Percentiles rank a stretch among this genome's conserved stretches.
phyloP scores from a whole-genome alignment of 2,888 invertebrate genomes.

The Zaprionus obscuricornis region DNA sequence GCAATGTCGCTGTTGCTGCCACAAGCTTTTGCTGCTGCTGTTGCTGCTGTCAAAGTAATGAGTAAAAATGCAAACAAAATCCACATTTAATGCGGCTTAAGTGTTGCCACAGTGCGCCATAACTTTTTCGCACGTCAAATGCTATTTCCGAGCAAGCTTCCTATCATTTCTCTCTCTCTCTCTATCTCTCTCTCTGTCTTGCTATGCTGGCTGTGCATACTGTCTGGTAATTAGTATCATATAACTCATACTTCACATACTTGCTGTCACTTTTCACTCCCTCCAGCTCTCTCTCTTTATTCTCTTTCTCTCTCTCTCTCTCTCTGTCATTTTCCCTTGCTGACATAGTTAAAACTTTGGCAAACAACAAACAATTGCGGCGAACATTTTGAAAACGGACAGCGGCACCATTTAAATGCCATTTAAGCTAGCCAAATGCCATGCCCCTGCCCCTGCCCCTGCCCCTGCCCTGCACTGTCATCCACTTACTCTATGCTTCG shows the following conservation, averaged over 20 bases:
- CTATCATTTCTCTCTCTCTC: background rate
- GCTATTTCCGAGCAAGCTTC: background rate
- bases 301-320: too few relatives aligned
- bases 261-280: too few relatives aligned
- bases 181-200: background rate
- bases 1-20: conserved; percentile 6
- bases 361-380: background rate
- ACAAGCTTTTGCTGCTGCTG: background rate
- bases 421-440: conserved; percentile 42
- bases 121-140: conserved; percentile 34
- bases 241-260: conserved; percentile 11
- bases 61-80: conserved; percentile 67
- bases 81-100: conserved; percentile 67
- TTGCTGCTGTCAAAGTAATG: conserved; percentile 29
- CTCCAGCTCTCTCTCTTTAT: too few relatives aligned
- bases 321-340: too few relatives aligned
- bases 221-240: conserved; percentile 51
- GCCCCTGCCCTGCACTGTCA: background rate
- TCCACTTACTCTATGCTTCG: too few relatives aligned
- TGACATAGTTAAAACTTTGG: conserved; percentile 26
- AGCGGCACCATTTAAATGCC: conserved; percentile 38
- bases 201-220: background rate
- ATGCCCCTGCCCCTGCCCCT: background rate
- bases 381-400: too few relatives aligned
- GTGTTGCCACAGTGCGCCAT: conserved; percentile 33